Percentiles rank a stretch among this genome's conserved stretches.
phyloP scores from a whole-genome alignment of 2,888 invertebrate genomes.

The Spodoptera exigua region DNA sequence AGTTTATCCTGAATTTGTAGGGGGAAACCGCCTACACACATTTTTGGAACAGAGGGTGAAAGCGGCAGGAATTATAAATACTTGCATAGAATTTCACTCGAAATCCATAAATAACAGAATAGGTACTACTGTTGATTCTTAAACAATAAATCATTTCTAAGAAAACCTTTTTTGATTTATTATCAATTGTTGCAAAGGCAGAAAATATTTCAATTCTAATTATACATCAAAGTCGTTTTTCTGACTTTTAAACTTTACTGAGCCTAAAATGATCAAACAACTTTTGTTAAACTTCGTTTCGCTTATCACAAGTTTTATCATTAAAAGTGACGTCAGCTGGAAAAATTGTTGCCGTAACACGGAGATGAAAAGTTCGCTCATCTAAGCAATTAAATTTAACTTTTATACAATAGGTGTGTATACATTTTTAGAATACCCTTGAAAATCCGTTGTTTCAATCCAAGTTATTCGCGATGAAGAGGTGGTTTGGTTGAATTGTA shows the following conservation, averaged over 20 bases:
- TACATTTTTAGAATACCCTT: neutral
- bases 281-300: slow-evolving; percentile 6
- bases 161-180: too few species aligned
- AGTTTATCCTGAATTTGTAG: too few species aligned
- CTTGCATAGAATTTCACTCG: too few species aligned
- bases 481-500: too few species aligned
- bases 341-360: slow-evolving; percentile 19
- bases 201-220: neutral
- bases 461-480: neutral
- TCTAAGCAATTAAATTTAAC: slow-evolving; percentile 25
- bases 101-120: too few species aligned
- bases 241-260: neutral
- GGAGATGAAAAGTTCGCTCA: slow-evolving; percentile 22
- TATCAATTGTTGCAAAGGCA: slow-evolving; percentile 1
- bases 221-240: neutral
- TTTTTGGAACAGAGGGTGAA: too few species aligned
- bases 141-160: too few species aligned
- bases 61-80: too few species aligned
- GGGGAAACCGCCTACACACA: too few species aligned
- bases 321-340: slow-evolving; percentile 24
- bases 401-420: slow-evolving; percentile 2
- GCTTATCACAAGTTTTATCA: slow-evolving; percentile 9
- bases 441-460: neutral
- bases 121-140: too few species aligned
- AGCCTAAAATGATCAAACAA: neutral